Evolutionary conservation across 2,888 invertebrate species (phyloP), one percentile per base, ranked within the genome.

Genomic region (Taphrorychus bicolor): DNA sequence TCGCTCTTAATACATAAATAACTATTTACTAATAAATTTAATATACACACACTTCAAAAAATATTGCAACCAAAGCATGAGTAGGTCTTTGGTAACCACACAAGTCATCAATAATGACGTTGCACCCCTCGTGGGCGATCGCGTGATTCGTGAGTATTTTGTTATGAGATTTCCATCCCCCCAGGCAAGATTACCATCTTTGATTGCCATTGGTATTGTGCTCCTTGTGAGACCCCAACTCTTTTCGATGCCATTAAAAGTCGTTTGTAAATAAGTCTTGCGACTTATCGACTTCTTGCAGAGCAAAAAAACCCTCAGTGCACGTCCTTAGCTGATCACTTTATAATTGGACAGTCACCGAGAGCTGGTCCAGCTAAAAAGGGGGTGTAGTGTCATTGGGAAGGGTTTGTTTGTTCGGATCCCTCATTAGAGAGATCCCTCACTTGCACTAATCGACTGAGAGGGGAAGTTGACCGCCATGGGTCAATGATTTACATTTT

Each of bases 331-430:
- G 32, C 61, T 68, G 71, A 74, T 74, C 74, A 66, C 66, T 74
- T 72, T 71, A 70, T 73, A 74, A 74, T 73, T 73, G 74, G 68
- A 72, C 71, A 72, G 68, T 63, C 66, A 65, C 57, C 70, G 69
- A 70, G 65, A 57, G 69, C 67, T 60, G 48, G 45, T 62, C 48
- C 65, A 69, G 62, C 62, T 71, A 48, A 56, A 60, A 60, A 11
- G 24, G 66, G 65, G 60, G 53, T 48, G 56, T 40, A 41, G 24
- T 40, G 32, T 40, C 48, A 9, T 42, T 17, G 48, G 32, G 51
- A 9, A 40, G 60, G 48, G 63, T 17, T n/a, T 48, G 41, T 52
- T 53, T 60, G 51, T 51, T 17, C 16, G 16, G 16, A 42, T 22
- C 59, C 60, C 60, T 56, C 59, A 60, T 56, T 60, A 45, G 19